phyloP scores from a whole-genome alignment of 2,113 vertebrate species.

The Rousettus leschenaultii region DNA sequence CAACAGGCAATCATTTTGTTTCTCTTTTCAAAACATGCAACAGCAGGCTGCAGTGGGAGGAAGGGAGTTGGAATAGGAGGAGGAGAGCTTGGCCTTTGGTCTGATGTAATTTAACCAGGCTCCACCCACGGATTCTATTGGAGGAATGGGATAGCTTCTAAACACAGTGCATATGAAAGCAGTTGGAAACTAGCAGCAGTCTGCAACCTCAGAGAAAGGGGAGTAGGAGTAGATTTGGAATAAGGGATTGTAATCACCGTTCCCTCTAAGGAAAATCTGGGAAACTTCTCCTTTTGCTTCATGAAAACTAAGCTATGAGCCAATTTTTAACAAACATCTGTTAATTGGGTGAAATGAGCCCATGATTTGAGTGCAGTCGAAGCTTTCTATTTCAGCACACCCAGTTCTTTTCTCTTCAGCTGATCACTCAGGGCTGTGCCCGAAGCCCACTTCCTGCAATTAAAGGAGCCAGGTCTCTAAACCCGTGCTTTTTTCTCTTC shows the following conservation, averaged over 20 bases:
- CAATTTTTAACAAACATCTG: background rate
- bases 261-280: background rate
- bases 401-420: background rate
- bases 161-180: fast-evolving
- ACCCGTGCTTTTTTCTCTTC: background rate
- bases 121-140: background rate
- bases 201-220: background rate
- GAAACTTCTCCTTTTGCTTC: background rate
- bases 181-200: fast-evolving
- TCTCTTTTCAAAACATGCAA: background rate
- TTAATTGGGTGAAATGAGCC: background rate
- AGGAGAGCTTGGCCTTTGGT: no score
- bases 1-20: background rate
- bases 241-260: background rate
- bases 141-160: fast-evolving
- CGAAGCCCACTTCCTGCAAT: background rate
- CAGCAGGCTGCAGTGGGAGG: no score
- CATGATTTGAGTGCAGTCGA: fast-evolving
- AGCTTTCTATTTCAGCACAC: background rate
- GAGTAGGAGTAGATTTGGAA: background rate
- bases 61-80: no score
- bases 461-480: background rate
- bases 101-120: background rate
- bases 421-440: background rate
- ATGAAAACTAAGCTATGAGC: background rate